Percentiles rank a stretch among this genome's conserved stretches.
Conservation (phyloP, 2,797 vertebrate genomes). For the Geotrypetes seraphini region DNA sequence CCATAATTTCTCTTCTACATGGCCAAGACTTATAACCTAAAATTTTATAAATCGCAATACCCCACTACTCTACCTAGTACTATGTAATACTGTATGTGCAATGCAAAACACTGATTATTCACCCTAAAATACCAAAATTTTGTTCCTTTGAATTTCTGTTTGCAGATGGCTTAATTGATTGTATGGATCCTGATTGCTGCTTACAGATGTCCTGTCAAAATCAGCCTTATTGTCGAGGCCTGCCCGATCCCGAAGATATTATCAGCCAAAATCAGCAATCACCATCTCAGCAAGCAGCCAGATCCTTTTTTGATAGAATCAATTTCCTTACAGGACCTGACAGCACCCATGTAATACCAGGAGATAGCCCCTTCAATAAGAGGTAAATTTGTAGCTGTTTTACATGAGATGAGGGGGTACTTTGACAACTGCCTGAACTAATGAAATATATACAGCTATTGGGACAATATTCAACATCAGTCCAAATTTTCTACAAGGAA, state of each 20-base stretch:
- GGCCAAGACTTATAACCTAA: too few species aligned
- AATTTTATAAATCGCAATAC: too few species aligned
- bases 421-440: too few species aligned
- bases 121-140: too few species aligned
- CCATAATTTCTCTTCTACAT: too few species aligned
- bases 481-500: too few species aligned
- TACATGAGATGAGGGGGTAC: rapidly evolving
- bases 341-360: slow-evolving; percentile 81
- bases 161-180: slow-evolving; percentile 89
- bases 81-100: too few species aligned
- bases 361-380: slow-evolving; percentile 88
- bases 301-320: slow-evolving; percentile 82
- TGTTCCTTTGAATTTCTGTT: slow-evolving; percentile 41
- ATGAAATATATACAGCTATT: too few species aligned
- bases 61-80: too few species aligned
- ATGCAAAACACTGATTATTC: too few species aligned
- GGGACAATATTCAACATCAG: too few species aligned
- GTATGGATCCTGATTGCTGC: slow-evolving; percentile 98
- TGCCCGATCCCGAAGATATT: slow-evolving; percentile 80
- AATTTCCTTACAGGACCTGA: slow-evolving; percentile 82
- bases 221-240: slow-evolving; percentile 82
- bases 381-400: slow-evolving; percentile 56
- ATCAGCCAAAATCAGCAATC: slow-evolving; percentile 71
- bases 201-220: slow-evolving; percentile 87
- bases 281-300: slow-evolving; percentile 70